A percentile compares a stretch with the other conserved stretches of the same genome.
Conservation (phyloP, 2,113 vertebrate genomes). For the Bubo blakistoni region DNA sequence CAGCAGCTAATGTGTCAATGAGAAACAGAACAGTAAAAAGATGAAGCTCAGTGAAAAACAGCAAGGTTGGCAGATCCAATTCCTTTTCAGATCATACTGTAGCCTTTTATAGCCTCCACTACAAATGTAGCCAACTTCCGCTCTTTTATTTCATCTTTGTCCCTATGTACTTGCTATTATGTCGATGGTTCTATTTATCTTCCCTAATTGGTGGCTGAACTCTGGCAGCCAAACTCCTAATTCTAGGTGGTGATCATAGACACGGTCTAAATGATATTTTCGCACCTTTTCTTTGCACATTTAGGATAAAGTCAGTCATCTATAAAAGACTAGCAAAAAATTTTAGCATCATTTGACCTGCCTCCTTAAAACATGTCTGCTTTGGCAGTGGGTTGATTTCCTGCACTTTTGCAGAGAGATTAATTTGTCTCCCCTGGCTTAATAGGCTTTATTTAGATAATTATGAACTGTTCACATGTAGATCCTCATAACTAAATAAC, state of each 20-base stretch:
- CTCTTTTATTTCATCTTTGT: constrained; percentile 45
- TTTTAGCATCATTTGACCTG: not conserved
- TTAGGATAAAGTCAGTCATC: not conserved
- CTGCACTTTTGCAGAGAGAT: not conserved
- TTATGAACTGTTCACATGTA: not conserved
- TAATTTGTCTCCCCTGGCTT: not conserved
- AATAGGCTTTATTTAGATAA: not conserved
- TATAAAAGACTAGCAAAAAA: not conserved
- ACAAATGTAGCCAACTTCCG: constrained; percentile 16
- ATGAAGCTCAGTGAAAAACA: constrained; percentile 28
- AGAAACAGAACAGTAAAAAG: constrained; percentile 56
- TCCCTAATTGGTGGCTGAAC: constrained; percentile 18
- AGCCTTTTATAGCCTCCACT: constrained; percentile 54
- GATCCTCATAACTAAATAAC: not conserved
- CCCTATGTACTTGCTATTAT: constrained; percentile 22
- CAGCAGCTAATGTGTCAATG: constrained; percentile 51
- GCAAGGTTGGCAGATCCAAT: constrained; percentile 37
- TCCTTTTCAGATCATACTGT: constrained; percentile 27
- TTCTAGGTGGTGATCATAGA: not conserved
- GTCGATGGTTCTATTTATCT: constrained; percentile 24
- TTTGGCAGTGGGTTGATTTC: not conserved
- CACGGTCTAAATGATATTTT: not conserved
- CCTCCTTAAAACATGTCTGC: not conserved
- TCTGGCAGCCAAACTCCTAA: not conserved
- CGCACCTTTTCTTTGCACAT: not conserved